These are phyloP conservation scores for Nipponia nippon DNA, from an alignment of 2,113 vertebrate species.

Conservation along the genomic window DNA sequence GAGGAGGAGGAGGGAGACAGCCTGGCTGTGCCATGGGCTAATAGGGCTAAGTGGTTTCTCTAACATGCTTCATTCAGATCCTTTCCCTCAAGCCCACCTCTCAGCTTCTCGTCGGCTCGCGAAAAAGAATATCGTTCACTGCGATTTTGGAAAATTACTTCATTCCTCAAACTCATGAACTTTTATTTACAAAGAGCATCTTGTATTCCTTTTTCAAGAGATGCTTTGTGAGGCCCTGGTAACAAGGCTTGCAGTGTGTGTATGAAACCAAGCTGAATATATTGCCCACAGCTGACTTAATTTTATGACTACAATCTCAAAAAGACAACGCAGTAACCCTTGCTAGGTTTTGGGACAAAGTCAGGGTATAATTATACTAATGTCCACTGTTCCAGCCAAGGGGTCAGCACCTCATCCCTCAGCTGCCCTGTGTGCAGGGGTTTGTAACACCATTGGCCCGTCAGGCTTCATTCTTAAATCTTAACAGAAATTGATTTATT, in stretches of 20 bases:
- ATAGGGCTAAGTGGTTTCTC: neutral
- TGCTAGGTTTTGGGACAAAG: constrained; percentile 13
- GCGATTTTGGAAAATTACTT: constrained; percentile 73
- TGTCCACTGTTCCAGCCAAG: neutral
- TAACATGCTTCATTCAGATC: constrained; percentile 17
- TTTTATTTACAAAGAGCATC: constrained; percentile 84
- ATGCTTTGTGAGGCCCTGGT: constrained; percentile 75
- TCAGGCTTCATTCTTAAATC: neutral
- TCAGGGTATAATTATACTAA: neutral
- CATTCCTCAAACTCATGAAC: constrained; percentile 77
- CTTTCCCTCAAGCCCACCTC: constrained; percentile 34
- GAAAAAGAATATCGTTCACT: constrained; percentile 67
- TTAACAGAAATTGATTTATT: neutral
- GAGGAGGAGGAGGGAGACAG: neutral
- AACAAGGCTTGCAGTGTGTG: constrained; percentile 80
- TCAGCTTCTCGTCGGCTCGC: neutral
- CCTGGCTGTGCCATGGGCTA: neutral
- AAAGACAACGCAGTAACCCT: constrained; percentile 44
- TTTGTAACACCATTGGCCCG: neutral
- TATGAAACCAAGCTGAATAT: constrained; percentile 50
- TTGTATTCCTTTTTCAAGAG: constrained; percentile 80
- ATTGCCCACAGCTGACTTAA: constrained; percentile 53
- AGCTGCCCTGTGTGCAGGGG: neutral
- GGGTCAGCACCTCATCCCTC: neutral
- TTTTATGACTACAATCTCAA: constrained; percentile 45